A percentile compares a stretch with the other conserved stretches of the same genome.
Evolutionary conservation across 2,113 vertebrate genomes (phyloP).

Genomic region (Chlorodrepanis virens): DNA sequence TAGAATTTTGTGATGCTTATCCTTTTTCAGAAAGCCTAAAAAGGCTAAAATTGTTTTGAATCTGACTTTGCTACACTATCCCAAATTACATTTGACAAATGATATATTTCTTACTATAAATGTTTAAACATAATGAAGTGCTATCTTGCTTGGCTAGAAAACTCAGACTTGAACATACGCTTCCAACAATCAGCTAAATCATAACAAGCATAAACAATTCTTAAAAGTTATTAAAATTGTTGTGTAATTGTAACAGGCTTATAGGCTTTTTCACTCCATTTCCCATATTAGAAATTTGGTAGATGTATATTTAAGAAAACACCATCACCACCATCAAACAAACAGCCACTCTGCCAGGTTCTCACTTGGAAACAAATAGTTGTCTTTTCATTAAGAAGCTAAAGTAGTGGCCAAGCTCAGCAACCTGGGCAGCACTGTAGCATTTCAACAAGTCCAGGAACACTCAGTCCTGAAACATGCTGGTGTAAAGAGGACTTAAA

Average conservation of each 20-base stretch:
- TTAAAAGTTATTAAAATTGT: background rate
- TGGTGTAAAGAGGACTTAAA: background rate
- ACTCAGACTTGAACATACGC: background rate
- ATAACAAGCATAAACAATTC: background rate
- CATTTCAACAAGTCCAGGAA: background rate
- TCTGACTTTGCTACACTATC: background rate
- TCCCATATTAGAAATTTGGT: background rate
- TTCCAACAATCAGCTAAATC: background rate
- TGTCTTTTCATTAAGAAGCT: background rate
- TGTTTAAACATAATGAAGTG: background rate
- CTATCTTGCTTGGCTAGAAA: background rate
- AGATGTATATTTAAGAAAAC: background rate
- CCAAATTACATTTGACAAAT: background rate
- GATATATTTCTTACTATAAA: background rate
- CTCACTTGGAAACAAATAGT: background rate
- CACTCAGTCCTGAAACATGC: background rate
- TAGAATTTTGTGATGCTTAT: background rate
- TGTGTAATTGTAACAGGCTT: background rate
- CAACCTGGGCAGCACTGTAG: background rate
- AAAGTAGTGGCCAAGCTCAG: background rate
- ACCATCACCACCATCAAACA: background rate
- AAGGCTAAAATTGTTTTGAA: background rate
- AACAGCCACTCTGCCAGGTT: background rate
- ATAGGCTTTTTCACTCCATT: background rate
- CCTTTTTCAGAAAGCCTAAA: background rate